phyloP scores from a whole-genome alignment of 1,140 invertebrate species.

The Orchesella cincta region DNA sequence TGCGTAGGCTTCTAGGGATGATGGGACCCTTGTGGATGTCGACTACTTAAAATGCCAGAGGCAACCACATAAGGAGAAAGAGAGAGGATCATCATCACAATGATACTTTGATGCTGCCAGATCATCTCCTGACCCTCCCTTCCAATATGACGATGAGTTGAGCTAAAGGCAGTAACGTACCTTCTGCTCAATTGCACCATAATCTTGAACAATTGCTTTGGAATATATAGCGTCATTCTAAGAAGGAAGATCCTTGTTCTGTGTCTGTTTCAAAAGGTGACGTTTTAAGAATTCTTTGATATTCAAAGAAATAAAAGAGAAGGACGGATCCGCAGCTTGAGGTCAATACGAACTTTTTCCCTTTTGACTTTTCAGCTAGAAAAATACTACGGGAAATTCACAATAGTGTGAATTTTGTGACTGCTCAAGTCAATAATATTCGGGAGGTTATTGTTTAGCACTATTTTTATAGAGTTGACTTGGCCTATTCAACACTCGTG shows the following conservation, averaged over 20 bases:
- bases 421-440: not conserved
- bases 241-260: not conserved
- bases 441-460: not conserved
- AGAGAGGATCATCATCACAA: not conserved
- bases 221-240: not conserved
- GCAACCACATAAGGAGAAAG: conserved; percentile 24
- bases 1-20: not conserved
- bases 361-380: conserved; percentile 1
- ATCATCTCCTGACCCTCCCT: conserved; percentile 1
- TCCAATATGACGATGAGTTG: too few species aligned
- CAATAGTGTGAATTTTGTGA: not conserved
- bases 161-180: not conserved
- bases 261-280: not conserved
- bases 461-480: conserved; percentile 11
- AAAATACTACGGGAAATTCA: not conserved
- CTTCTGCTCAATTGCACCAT: not conserved
- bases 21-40: conserved; percentile 1
- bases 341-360: not conserved
- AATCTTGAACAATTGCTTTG: not conserved
- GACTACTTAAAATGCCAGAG: conserved; percentile 1
- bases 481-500: not conserved
- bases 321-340: conserved; percentile 14
- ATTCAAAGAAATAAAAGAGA: not conserved
- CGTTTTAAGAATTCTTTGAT: not conserved
- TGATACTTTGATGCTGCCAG: too few species aligned